A percentile compares a stretch with the other conserved stretches of the same genome.
phyloP scores from a whole-genome alignment of 2,113 vertebrate species.

The Himantopus leucocephalus region DNA sequence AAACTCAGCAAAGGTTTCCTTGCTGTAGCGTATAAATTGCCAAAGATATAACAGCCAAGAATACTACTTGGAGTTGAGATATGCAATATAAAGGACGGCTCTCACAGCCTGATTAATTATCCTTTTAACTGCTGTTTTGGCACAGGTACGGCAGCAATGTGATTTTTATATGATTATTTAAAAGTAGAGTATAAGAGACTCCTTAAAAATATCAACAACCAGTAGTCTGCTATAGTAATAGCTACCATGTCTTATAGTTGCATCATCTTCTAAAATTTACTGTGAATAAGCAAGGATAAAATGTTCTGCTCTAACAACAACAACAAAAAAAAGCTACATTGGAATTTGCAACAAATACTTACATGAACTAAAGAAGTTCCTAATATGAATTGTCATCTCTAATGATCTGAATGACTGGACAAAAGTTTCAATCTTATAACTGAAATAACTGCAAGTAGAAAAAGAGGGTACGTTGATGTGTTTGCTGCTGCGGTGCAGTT shows the following conservation, averaged over 20 bases:
- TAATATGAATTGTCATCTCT: not conserved
- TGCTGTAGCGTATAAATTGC: not conserved
- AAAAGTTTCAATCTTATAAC: not conserved
- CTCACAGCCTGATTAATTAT: not conserved
- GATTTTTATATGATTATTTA: not conserved
- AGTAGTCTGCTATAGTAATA: not conserved
- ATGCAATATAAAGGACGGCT: not conserved
- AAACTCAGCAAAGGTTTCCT: not conserved
- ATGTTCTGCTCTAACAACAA: not conserved
- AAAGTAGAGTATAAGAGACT: not conserved
- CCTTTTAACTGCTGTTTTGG: not conserved
- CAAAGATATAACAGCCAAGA: not conserved
- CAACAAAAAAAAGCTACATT: not conserved
- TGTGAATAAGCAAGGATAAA: conserved; percentile 15
- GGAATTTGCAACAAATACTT: not conserved
- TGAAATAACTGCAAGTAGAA: not conserved
- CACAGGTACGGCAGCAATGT: rapidly evolving
- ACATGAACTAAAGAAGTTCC: not conserved
- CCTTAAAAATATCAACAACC: conserved; percentile 21
- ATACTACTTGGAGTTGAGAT: not conserved
- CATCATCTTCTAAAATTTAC: conserved; percentile 2
- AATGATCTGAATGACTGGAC: not conserved
- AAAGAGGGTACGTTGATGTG: not conserved
- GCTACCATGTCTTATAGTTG: not conserved
- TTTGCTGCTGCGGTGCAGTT: not conserved